These are phyloP conservation scores for Caenorhabditis panamensis DNA, from an alignment of 2,888 invertebrate genomes.

Conservation along the genomic window DNA sequence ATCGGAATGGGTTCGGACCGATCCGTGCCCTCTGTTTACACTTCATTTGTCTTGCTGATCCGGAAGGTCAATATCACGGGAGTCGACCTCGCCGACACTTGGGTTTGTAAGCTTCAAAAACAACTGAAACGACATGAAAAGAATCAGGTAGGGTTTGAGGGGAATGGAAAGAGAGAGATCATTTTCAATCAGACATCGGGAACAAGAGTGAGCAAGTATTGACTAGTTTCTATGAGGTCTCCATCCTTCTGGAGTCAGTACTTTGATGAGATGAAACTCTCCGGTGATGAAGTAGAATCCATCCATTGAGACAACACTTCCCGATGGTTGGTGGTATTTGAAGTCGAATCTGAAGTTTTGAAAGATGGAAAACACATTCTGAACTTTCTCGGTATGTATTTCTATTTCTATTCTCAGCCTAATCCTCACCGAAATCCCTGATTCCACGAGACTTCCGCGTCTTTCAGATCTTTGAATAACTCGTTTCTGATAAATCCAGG, in stretches of 20 bases:
- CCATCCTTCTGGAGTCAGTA: not conserved
- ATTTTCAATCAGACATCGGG: not conserved
- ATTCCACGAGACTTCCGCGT: not conserved
- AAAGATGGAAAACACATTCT: too few relatives aligned
- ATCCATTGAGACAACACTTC: not conserved
- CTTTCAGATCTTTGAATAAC: not conserved
- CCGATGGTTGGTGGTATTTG: not conserved
- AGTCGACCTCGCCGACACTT: not conserved
- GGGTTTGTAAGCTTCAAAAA: slow-evolving; percentile 2
- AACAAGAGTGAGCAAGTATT: too few relatives aligned
- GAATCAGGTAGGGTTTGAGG: not conserved
- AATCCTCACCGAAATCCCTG: not conserved
- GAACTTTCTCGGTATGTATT: too few relatives aligned
- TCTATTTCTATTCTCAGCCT: not conserved
- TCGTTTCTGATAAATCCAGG: not conserved
- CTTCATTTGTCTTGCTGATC: slow-evolving; percentile 51
- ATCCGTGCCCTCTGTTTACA: slow-evolving; percentile 21
- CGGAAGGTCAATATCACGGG: slow-evolving; percentile 29
- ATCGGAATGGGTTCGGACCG: slow-evolving; percentile 25
- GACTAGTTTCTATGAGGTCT: too few relatives aligned
- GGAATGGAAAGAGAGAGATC: not conserved
- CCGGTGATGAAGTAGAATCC: slow-evolving; percentile 1
- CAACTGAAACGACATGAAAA: slow-evolving; percentile 12
- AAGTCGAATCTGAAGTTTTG: not conserved
- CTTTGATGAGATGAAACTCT: not conserved